Evolutionary conservation across 2,113 vertebrate genomes (phyloP).

Genomic region (Myiagra hebetior): DNA sequence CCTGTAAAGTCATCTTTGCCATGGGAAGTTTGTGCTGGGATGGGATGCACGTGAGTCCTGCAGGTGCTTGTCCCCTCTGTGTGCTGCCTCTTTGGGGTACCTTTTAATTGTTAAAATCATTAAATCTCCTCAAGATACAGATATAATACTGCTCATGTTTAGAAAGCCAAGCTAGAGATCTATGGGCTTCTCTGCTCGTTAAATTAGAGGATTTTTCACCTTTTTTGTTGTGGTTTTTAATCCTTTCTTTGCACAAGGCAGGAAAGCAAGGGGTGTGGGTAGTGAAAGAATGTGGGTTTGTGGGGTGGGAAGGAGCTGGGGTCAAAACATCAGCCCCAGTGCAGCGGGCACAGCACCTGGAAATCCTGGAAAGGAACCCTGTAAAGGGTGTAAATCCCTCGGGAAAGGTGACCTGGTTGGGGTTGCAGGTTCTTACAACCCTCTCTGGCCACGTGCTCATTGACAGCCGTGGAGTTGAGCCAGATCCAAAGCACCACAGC

Average conservation of each 20-base stretch:
- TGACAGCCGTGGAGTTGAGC: accelerated
- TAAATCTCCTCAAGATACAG: background rate
- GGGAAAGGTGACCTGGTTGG: background rate
- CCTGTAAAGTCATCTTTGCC: background rate
- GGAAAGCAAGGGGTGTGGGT: accelerated
- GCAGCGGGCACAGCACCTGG: background rate
- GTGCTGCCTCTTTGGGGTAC: background rate
- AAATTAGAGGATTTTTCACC: background rate
- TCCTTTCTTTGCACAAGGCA: background rate
- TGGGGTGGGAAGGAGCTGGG: background rate
- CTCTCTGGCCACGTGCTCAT: accelerated
- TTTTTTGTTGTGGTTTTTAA: background rate
- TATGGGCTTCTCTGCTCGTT: background rate
- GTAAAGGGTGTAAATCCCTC: background rate
- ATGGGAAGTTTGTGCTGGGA: background rate
- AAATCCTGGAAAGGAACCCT: background rate
- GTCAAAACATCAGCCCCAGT: background rate
- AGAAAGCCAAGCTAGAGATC: background rate
- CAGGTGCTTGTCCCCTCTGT: accelerated
- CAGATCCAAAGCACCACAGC: accelerated
- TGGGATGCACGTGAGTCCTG: accelerated
- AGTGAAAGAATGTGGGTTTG: accelerated
- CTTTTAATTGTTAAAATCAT: background rate
- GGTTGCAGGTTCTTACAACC: background rate
- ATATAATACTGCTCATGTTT: background rate